phyloP scores from a whole-genome alignment of 2,797 vertebrate species.

The Danio aesculapii region DNA sequence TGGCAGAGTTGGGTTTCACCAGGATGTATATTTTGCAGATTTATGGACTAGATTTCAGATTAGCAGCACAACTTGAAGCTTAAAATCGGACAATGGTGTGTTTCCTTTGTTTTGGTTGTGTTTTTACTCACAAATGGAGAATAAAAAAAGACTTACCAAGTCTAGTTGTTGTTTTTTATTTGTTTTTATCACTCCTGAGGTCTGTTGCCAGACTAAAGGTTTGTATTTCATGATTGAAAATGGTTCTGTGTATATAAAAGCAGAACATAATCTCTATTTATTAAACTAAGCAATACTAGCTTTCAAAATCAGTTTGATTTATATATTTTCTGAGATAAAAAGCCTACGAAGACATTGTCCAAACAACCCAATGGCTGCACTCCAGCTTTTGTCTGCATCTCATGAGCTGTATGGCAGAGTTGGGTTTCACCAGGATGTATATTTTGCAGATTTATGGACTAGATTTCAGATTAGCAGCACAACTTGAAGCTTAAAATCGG shows the following conservation, averaged over 20 bases:
- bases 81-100: constrained; percentile 7
- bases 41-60: constrained; percentile 40
- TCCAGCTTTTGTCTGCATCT: constrained; percentile 50
- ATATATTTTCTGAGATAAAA: constrained; percentile 41
- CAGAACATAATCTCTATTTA: neutral
- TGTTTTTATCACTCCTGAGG: constrained; percentile 7
- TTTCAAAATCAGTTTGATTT: neutral
- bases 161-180: neutral
- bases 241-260: neutral
- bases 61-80: neutral
- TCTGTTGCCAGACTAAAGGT: neutral
- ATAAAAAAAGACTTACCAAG: neutral
- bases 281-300: too few species aligned
- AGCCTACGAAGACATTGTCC: constrained; percentile 57
- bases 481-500: neutral
- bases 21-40: constrained; percentile 30
- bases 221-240: constrained; percentile 16
- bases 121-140: neutral
- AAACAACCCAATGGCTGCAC: constrained; percentile 51
- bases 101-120: neutral
- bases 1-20: constrained; percentile 35
- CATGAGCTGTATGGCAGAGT: constrained; percentile 38
- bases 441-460: constrained; percentile 39
- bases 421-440: constrained; percentile 28
- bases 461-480: constrained; percentile 23